phyloP scores from a whole-genome alignment of 2,113 vertebrate species.

The Cynocephalus volans region DNA sequence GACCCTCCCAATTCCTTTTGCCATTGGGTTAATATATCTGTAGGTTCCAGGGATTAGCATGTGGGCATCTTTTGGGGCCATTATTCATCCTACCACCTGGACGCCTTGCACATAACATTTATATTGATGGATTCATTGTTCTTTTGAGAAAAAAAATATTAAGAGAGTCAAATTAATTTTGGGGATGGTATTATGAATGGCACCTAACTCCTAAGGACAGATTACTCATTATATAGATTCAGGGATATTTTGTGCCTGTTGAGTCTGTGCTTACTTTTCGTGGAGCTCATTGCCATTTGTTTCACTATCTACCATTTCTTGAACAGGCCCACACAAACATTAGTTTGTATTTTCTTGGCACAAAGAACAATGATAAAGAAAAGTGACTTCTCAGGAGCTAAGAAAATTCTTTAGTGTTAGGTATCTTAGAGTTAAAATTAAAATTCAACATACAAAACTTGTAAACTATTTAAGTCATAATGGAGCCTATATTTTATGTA shows the following conservation, averaged over 20 bases:
- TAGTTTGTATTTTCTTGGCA: background rate
- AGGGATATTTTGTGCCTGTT: background rate
- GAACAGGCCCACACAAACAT: background rate
- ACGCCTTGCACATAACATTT: too few species aligned
- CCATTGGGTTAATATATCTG: too few species aligned
- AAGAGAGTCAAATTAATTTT: background rate
- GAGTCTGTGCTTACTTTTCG: background rate
- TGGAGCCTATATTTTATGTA: background rate
- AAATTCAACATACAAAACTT: background rate
- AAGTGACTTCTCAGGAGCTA: background rate
- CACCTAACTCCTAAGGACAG: background rate
- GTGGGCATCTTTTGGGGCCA: background rate
- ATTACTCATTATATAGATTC: background rate
- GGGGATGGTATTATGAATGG: background rate
- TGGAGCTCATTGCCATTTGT: background rate
- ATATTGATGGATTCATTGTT: background rate
- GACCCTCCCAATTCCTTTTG: background rate
- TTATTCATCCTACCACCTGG: background rate
- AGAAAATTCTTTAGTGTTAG: background rate
- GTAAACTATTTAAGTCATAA: background rate
- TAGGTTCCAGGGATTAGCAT: background rate
- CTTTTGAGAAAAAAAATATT: background rate
- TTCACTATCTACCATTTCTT: too few species aligned
- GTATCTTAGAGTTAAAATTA: background rate
- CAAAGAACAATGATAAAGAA: background rate